phyloP scores from a whole-genome alignment of 2,113 vertebrate genomes.

The Numenius arquata region DNA sequence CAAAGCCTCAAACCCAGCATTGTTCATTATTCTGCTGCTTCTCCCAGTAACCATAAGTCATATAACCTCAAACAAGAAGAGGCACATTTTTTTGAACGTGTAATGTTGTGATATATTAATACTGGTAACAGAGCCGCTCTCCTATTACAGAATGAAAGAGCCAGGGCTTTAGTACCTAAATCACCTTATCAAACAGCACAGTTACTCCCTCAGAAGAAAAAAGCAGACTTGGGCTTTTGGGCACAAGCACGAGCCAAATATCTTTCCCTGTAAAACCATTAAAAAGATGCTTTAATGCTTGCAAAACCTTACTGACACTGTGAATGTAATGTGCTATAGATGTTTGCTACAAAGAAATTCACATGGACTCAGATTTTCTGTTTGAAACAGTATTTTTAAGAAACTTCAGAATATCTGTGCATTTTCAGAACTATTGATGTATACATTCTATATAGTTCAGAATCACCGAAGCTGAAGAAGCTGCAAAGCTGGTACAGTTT shows the following conservation, averaged over 20 bases:
- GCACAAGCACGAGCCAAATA: neutral
- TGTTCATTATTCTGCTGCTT: neutral
- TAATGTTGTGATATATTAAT: neutral
- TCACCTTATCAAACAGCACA: neutral
- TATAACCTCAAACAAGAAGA: neutral
- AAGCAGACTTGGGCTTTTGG: neutral
- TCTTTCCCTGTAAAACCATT: neutral
- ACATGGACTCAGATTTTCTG: neutral
- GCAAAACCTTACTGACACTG: neutral
- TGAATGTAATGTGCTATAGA: neutral
- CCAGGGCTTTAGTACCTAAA: neutral
- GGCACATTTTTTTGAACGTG: neutral
- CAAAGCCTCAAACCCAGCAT: neutral
- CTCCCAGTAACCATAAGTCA: neutral
- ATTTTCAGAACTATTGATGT: neutral
- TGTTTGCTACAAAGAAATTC: neutral
- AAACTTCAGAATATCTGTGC: neutral
- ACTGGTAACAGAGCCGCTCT: neutral
- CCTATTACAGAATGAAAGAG: neutral
- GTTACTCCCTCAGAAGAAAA: neutral
- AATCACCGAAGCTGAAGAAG: neutral
- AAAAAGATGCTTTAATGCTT: neutral
- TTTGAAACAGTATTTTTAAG: neutral
- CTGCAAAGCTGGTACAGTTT: neutral
- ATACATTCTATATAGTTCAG: neutral